These are phyloP conservation scores for Troides helena DNA, from an alignment of 2,888 invertebrate genomes.

Conservation along the genomic window DNA sequence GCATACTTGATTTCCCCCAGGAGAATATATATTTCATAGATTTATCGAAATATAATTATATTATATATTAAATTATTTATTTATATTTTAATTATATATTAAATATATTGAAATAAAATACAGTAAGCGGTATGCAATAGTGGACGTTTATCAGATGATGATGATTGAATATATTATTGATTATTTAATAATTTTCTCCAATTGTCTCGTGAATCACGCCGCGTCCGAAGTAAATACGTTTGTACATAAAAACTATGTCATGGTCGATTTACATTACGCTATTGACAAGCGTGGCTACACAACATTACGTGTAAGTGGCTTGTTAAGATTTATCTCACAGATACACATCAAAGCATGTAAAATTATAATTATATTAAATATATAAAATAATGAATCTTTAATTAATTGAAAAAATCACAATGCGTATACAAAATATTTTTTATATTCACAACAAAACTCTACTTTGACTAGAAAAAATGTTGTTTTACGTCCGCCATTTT, in stretches of 20 bases:
- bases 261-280: conserved; percentile 53
- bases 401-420: neutral
- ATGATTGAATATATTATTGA: neutral
- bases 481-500: too few species aligned
- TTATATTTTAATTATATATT: too few species aligned
- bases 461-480: too few species aligned
- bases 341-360: neutral
- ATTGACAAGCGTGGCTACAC: conserved; percentile 54
- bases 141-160: too few species aligned
- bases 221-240: conserved; percentile 5
- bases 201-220: conserved; percentile 1
- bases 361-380: neutral
- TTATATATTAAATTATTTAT: too few species aligned
- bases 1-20: too few species aligned
- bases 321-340: neutral
- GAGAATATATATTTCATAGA: too few species aligned
- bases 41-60: too few species aligned
- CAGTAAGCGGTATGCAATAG: too few species aligned
- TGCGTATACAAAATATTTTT: too few species aligned
- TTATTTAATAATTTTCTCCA: neutral
- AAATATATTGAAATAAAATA: too few species aligned
- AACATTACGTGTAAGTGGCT: neutral
- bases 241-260: conserved; percentile 55
- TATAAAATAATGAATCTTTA: neutral
- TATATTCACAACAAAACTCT: too few species aligned